Evolutionary conservation across 1,140 invertebrate species (phyloP).

Genomic region (Halyomorpha halys): DNA sequence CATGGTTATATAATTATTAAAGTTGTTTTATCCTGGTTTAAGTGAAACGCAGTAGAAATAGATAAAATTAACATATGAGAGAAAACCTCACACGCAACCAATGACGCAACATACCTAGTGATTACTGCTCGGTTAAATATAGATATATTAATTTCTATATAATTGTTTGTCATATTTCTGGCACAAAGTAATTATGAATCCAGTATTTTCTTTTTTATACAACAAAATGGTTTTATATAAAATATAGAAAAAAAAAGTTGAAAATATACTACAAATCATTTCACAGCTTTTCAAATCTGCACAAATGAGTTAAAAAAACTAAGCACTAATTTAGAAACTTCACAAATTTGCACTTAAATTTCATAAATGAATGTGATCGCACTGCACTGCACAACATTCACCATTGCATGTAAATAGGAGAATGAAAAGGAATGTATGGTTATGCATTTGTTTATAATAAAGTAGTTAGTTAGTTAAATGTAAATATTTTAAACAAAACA

Average conservation of each 20-base stretch:
- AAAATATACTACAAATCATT: background rate
- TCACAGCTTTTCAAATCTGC: background rate
- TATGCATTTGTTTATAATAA: background rate
- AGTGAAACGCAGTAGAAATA: too few species aligned
- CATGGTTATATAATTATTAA: too few species aligned
- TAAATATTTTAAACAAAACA: background rate
- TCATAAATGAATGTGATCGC: background rate
- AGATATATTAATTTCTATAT: too few species aligned
- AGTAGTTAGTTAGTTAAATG: background rate
- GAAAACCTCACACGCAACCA: too few species aligned
- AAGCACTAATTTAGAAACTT: background rate
- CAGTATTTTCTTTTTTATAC: too few species aligned
- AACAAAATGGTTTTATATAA: background rate
- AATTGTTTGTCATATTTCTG: too few species aligned
- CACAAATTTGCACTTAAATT: background rate
- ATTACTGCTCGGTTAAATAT: too few species aligned
- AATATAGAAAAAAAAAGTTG: background rate
- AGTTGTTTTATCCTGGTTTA: too few species aligned
- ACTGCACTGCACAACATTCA: background rate
- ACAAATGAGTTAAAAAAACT: background rate
- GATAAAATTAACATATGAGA: too few species aligned
- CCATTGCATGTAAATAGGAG: background rate
- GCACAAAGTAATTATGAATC: too few species aligned
- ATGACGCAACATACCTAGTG: too few species aligned
- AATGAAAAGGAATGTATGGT: conserved; percentile 5